Evolutionary conservation across 2,888 invertebrate species (phyloP).

Genomic region (Danaus chrysippus): DNA sequence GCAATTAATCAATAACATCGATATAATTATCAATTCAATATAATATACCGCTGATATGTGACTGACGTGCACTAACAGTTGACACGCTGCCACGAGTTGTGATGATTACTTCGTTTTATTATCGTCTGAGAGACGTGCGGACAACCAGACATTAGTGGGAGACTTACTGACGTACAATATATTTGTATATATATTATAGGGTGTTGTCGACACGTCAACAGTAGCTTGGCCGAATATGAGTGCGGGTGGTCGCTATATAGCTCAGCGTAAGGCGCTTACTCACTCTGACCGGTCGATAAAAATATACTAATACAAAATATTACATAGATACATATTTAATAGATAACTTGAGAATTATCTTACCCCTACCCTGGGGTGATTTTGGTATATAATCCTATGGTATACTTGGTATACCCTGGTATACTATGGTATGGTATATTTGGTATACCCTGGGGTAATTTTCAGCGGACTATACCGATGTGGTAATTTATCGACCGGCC

Average conservation of each 20-base stretch:
- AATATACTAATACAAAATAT: background rate
- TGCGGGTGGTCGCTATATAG: conserved; percentile 69
- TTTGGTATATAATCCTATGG: no score
- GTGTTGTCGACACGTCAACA: conserved; percentile 51
- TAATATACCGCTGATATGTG: conserved; percentile 31
- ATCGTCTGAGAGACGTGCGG: conserved; percentile 45
- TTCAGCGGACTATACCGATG: no score
- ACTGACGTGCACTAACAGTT: conserved; percentile 53
- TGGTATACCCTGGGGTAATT: no score
- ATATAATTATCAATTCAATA: conserved; percentile 11
- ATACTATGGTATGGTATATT: no score
- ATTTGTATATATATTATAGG: background rate
- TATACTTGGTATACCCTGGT: no score
- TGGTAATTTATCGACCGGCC: conserved; percentile 13
- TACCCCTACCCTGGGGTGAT: no score
- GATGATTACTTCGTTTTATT: conserved; percentile 61
- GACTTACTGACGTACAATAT: no score
- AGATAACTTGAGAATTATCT: no score
- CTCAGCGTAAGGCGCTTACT: conserved; percentile 34
- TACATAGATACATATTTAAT: no score
- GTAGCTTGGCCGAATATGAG: conserved; percentile 58
- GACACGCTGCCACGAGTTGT: conserved; percentile 75
- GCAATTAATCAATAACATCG: conserved; percentile 11
- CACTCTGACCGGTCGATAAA: conserved; percentile 23
- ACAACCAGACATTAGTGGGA: conserved; percentile 43